Evolutionary conservation across 2,797 vertebrate genomes (phyloP).

Genomic region (Vultur gryphus): DNA sequence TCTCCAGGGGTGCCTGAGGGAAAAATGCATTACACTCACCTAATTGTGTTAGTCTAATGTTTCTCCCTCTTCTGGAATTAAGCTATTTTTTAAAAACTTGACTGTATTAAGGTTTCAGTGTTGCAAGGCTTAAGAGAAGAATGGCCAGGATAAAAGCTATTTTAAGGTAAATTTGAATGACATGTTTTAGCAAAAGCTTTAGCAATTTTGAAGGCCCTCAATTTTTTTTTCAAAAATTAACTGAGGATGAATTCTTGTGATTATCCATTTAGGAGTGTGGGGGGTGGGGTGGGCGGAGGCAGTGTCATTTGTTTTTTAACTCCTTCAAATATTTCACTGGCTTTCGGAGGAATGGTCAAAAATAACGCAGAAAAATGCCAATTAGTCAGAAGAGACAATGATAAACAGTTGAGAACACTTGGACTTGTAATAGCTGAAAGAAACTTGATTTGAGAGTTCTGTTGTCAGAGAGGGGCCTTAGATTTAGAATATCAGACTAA

Average conservation of each 20-base stretch:
- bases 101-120: background rate
- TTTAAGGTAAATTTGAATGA: background rate
- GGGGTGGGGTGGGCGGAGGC: background rate
- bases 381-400: background rate
- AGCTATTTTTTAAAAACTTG: background rate
- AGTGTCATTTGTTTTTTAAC: background rate
- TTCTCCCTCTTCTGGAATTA: conserved; percentile 7
- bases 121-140: background rate
- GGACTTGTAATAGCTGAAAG: background rate
- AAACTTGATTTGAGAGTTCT: background rate
- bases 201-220: background rate
- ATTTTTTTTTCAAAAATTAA: background rate
- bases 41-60: conserved; percentile 13
- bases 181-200: background rate
- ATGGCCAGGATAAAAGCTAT: background rate
- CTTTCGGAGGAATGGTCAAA: background rate
- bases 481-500: background rate
- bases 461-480: background rate
- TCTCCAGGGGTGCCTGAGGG: conserved; percentile 8
- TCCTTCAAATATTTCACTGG: background rate
- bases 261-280: background rate
- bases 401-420: background rate
- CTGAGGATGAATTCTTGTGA: background rate
- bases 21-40: conserved; percentile 24
- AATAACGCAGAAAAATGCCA: background rate